Base-by-base conservation (phyloP, 1,140 invertebrate species). In the Orius laevigatus region DNA sequence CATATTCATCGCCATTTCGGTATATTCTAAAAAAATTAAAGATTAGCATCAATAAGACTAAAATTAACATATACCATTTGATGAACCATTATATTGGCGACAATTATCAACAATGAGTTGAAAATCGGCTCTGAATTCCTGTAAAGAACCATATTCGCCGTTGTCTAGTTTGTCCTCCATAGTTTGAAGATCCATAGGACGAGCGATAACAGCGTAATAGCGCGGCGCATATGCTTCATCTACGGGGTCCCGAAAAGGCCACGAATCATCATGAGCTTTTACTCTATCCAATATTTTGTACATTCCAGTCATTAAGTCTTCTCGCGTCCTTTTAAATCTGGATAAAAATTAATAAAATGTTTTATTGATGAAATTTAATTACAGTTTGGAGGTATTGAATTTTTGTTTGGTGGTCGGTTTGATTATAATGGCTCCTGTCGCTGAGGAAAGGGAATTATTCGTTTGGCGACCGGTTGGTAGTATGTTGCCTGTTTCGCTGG, bases 51-150 rank as follows among this genome's bases (percentile, higher is more conserved):
- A 33, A 33, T 3, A 12, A 35, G 38, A 46, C 12, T 32, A 31
- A 16, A 46, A 20, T 46, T 46, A 16, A 33, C 38, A 63, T 66
- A 68, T 66, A 92, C 88, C 87, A 71, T 88, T 91, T 58, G 88
- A 79, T 54, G 80, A 78, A 33, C 89, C 89, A 74, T 93, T 92
- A 60, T 91, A 94, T 42, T 88, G 70, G 51, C 79, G 70, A 63
- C 88, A 93, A 63, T 94, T 94, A 55, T 89, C 84, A 9, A 92
- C 80, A 59, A 93, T 92, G 35, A 90, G 71, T 56, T 81, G 77
- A 65, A 93, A 91, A 66, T 93, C 89, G 2, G 73, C 73, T 59
- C 81, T 79, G 63, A 93, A 91, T 66, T 86, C 78, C 36, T 70
- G 72, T 53, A 84, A 76, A 52, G 74, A 79, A 20, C 76, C 74